Conservation (phyloP, 2,113 vertebrate genomes). For the Haplotaxodon microlepis region DNA sequence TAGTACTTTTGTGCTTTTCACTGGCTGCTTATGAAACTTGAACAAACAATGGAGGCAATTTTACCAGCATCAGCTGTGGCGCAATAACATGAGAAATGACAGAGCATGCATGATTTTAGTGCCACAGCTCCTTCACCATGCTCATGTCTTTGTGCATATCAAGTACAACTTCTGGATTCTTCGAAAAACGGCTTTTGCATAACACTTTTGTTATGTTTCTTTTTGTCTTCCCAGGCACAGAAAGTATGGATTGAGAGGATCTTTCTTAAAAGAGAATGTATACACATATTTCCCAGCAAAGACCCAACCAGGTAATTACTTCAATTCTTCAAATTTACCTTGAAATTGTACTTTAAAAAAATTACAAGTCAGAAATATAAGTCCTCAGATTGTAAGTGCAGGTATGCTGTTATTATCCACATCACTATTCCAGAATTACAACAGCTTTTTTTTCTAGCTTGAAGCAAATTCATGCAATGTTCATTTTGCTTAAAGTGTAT, state of each 20-base stretch:
- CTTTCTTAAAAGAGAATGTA: conserved; percentile 89
- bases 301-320: conserved; percentile 81
- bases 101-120: neutral
- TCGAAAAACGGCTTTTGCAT: neutral
- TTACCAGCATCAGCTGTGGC: neutral
- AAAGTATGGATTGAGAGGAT: conserved; percentile 94
- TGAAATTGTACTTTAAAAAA: neutral
- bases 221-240: conserved; percentile 74
- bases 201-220: neutral
- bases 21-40: conserved; percentile 10
- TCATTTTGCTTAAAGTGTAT: neutral
- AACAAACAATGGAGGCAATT: neutral
- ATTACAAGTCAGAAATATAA: neutral
- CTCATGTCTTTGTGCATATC: neutral
- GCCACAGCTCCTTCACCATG: neutral
- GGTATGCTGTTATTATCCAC: neutral
- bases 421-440: neutral
- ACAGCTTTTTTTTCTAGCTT: neutral
- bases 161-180: neutral
- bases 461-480: neutral
- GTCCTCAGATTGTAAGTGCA: neutral
- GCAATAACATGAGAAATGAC: conserved; percentile 5
- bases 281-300: conserved; percentile 84
- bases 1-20: conserved; percentile 18
- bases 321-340: neutral